These are phyloP conservation scores for Mylabris phalerata DNA, from an alignment of 1,140 invertebrate genomes.

Conservation along the genomic window DNA sequence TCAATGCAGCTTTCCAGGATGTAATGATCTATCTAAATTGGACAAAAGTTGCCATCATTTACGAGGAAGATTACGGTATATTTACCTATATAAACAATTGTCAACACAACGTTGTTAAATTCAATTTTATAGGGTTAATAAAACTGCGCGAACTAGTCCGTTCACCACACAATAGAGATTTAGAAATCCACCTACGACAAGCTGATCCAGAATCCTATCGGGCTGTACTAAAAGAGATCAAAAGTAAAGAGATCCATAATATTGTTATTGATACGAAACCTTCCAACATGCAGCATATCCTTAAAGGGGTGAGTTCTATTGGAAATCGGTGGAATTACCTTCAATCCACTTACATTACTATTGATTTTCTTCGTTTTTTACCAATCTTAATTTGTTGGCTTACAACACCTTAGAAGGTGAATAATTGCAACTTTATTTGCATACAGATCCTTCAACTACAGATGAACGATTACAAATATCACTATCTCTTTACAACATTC, in stretches of 20 bases:
- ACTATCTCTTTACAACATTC: constrained; percentile 89
- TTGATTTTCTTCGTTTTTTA: neutral
- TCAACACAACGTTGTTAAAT: neutral
- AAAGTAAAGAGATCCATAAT: constrained; percentile 75
- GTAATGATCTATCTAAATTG: constrained; percentile 85
- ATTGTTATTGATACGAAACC: constrained; percentile 79
- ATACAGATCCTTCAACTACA: constrained; percentile 82
- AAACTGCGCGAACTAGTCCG: constrained; percentile 77
- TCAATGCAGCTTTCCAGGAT: constrained; percentile 80
- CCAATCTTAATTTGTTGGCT: neutral
- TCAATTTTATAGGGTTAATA: constrained; percentile 62
- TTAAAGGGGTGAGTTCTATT: constrained; percentile 66
- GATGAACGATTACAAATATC: constrained; percentile 91
- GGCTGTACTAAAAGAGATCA: constrained; percentile 69
- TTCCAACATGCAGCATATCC: constrained; percentile 64
- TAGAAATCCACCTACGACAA: constrained; percentile 79
- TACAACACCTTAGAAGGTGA: neutral
- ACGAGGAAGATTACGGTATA: constrained; percentile 79
- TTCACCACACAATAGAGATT: constrained; percentile 54
- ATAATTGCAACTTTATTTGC: neutral
- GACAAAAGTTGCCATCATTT: constrained; percentile 88
- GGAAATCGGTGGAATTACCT: no score
- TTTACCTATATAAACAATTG: neutral
- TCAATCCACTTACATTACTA: neutral
- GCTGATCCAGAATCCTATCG: constrained; percentile 67